A percentile compares a stretch with the other conserved stretches of the same genome.
Evolutionary conservation across 2,797 vertebrate species (phyloP).

Genomic region (Tauraco hartlaubi): DNA sequence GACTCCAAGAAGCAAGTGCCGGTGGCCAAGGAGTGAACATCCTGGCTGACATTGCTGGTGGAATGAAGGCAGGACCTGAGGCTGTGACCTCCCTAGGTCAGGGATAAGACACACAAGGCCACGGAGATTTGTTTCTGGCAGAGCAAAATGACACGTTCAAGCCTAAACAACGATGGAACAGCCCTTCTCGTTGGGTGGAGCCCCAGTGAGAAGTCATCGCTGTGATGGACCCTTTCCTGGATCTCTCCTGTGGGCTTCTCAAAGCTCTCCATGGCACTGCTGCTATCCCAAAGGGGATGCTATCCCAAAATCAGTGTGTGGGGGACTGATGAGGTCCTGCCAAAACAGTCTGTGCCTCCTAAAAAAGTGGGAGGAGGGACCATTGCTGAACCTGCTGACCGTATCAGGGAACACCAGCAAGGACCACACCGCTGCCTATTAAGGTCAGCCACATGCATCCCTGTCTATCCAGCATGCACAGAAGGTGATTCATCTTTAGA

Average conservation of each 20-base stretch:
- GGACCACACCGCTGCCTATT: not conserved
- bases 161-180: rapidly evolving
- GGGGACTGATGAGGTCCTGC: not conserved
- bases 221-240: not conserved
- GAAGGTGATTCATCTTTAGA: not conserved
- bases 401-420: not conserved
- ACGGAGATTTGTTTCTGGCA: not conserved
- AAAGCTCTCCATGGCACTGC: not conserved
- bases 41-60: not conserved
- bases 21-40: rapidly evolving
- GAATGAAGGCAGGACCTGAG: not conserved
- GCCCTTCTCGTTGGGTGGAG: rapidly evolving
- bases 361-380: not conserved
- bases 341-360: not conserved
- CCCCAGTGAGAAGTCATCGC: not conserved
- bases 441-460: not conserved
- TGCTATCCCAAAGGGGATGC: not conserved
- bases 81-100: not conserved
- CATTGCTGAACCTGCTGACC: not conserved
- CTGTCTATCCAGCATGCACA: rapidly evolving
- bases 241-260: not conserved
- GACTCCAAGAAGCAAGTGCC: not conserved
- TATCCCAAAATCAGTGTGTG: not conserved
- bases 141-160: not conserved
- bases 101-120: not conserved